A percentile compares a stretch with the other conserved stretches of the same genome.
phyloP scores from a whole-genome alignment of 2,113 vertebrate genomes.

The Rallus limicola region DNA sequence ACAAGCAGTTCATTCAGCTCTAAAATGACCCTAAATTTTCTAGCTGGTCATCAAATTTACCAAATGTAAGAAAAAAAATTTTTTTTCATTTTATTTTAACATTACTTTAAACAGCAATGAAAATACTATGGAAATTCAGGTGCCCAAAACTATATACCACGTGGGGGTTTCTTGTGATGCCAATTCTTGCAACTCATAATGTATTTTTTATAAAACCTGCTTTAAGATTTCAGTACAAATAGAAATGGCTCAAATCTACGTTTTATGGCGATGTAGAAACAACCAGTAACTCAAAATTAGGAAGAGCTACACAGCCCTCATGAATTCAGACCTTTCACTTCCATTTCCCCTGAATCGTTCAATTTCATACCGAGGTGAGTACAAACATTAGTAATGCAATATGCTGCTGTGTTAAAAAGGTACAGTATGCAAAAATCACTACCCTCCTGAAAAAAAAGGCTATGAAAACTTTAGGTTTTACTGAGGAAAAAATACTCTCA shows the following conservation, averaged over 20 bases:
- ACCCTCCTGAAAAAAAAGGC: constrained; percentile 68
- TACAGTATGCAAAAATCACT: constrained; percentile 63
- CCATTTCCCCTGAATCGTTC: not conserved
- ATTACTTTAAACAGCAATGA: not conserved
- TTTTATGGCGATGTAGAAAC: not conserved
- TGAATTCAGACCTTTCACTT: constrained; percentile 20
- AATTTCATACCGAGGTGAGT: not conserved
- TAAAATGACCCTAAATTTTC: not conserved
- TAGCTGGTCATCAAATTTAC: not conserved
- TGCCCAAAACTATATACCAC: not conserved
- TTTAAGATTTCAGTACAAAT: constrained; percentile 7
- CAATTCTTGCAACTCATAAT: not conserved
- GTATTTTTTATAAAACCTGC: not conserved
- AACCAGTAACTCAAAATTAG: not conserved
- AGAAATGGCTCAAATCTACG: not conserved
- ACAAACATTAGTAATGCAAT: constrained; percentile 3
- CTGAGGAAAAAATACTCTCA: constrained; percentile 73
- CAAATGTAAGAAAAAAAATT: not conserved
- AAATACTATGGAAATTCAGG: not conserved
- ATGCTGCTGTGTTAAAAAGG: constrained; percentile 39
- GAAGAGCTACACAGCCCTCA: not conserved
- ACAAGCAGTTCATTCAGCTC: constrained; percentile 21
- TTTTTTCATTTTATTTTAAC: not conserved
- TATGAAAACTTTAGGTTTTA: constrained; percentile 68
- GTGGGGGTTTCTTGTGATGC: not conserved